Evolutionary conservation across 2,113 vertebrate genomes (phyloP).

Genomic region (Rhipidura dahli): DNA sequence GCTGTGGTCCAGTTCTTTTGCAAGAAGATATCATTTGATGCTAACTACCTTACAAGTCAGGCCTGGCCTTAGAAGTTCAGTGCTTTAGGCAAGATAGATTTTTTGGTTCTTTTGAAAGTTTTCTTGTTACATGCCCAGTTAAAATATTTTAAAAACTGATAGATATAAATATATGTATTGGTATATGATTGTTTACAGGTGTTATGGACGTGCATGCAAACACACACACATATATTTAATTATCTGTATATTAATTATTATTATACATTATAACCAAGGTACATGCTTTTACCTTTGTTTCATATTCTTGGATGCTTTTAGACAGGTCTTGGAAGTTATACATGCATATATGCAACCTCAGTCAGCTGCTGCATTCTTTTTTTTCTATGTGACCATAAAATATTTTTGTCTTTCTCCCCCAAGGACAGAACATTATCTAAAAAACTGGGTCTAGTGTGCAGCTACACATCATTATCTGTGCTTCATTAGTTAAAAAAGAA

Average conservation of each 20-base stretch:
- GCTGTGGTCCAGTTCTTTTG: neutral
- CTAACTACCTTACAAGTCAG: neutral
- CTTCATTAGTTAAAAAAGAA: neutral
- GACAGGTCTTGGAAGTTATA: neutral
- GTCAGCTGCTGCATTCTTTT: neutral
- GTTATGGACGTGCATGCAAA: neutral
- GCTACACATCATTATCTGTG: neutral
- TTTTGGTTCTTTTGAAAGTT: rapidly evolving
- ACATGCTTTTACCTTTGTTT: neutral
- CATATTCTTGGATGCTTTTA: neutral
- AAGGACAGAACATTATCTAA: neutral
- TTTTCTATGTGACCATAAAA: neutral
- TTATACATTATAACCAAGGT: neutral
- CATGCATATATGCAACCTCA: neutral
- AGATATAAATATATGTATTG: neutral
- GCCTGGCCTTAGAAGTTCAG: neutral
- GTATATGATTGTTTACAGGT: neutral
- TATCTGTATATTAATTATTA: neutral
- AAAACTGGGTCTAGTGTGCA: neutral
- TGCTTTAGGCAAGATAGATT: neutral
- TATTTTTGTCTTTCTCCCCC: neutral
- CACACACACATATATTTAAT: neutral
- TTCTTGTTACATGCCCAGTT: neutral
- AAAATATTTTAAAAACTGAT: neutral
- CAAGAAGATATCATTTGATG: neutral